Evolutionary conservation across 2,888 invertebrate species (phyloP).

Genomic region (Andricus curvator): DNA sequence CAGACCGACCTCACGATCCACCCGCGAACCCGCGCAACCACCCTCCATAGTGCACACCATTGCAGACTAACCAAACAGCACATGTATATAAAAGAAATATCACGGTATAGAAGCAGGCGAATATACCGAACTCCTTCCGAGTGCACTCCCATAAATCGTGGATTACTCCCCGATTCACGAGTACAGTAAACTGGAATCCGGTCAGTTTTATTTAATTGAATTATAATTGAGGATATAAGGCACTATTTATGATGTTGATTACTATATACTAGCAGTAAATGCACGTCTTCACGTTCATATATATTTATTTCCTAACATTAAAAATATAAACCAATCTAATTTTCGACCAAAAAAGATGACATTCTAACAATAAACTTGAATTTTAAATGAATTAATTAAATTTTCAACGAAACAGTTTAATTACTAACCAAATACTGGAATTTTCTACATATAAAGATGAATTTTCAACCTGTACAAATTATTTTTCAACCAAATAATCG

Average conservation of each 20-base stretch:
- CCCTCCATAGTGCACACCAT: constrained; percentile 24
- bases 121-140: constrained; percentile 52
- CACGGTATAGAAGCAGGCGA: constrained; percentile 36
- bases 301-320: too few species aligned
- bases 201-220: constrained; percentile 58
- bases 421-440: too few species aligned
- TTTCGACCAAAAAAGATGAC: too few species aligned
- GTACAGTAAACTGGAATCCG: constrained; percentile 48
- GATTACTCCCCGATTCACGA: constrained; percentile 57
- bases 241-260: neutral
- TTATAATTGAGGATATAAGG: constrained; percentile 51
- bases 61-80: constrained; percentile 35
- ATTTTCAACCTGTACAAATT: too few species aligned
- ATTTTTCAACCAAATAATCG: too few species aligned
- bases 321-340: too few species aligned
- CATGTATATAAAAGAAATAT: neutral
- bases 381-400: too few species aligned
- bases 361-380: too few species aligned
- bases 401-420: too few species aligned
- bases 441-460: too few species aligned
- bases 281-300: too few species aligned
- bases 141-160: constrained; percentile 61
- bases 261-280: neutral
- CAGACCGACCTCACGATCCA: constrained; percentile 42
- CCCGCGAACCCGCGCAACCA: constrained; percentile 47